Percentiles rank a stretch among this genome's conserved stretches.
Conservation (phyloP, 2,113 vertebrate species). For the Tragelaphus imberbis region DNA sequence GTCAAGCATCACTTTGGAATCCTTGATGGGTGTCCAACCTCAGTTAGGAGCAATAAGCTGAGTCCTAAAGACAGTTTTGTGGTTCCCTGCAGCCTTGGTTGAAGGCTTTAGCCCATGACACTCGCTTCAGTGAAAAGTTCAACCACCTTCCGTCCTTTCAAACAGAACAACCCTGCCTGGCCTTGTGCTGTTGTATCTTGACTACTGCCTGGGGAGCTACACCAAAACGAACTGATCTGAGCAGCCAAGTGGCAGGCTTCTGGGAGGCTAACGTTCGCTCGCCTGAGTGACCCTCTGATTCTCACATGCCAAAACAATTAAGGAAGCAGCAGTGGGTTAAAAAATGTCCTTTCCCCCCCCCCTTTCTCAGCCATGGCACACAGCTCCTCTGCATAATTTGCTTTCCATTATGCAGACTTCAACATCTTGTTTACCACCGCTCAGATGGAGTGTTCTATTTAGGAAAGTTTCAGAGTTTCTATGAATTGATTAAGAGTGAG, state of each 20-base stretch:
- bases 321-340: background rate
- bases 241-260: background rate
- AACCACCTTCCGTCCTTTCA: background rate
- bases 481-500: background rate
- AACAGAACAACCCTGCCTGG: background rate
- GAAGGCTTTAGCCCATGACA: conserved; percentile 27
- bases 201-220: background rate
- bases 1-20: background rate
- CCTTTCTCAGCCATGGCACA: background rate
- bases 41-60: background rate
- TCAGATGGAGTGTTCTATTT: conserved; percentile 15
- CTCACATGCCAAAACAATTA: conserved; percentile 38
- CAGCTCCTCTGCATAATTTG: conserved; percentile 9
- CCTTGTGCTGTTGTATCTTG: background rate
- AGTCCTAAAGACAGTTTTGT: background rate
- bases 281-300: conserved; percentile 5
- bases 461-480: conserved; percentile 9
- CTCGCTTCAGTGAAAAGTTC: background rate
- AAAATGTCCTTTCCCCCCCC: background rate
- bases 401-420: background rate
- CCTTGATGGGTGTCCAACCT: background rate
- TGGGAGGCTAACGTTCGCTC: background rate
- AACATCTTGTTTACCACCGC: background rate
- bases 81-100: background rate
- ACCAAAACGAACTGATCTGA: background rate